phyloP scores from a whole-genome alignment of 2,888 invertebrate genomes.

The Metopia argyrocephala region DNA sequence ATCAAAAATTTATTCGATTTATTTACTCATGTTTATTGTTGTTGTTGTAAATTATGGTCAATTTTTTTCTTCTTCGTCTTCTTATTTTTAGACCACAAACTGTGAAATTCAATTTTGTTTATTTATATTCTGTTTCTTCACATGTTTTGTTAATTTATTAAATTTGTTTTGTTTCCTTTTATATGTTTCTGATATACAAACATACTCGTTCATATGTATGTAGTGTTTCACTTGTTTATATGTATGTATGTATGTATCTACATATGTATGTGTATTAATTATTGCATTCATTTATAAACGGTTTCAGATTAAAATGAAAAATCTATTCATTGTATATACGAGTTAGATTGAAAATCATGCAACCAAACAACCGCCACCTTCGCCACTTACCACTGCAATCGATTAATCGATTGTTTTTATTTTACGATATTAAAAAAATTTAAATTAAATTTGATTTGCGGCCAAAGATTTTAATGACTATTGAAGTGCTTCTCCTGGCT shows the following conservation, averaged over 20 bases:
- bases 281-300: conserved; percentile 7
- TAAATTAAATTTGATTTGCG: background rate
- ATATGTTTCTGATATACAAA: conserved; percentile 1
- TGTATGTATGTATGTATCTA: background rate
- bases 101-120: conserved; percentile 67
- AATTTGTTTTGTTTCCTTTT: conserved; percentile 48
- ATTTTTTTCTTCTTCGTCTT: conserved; percentile 1
- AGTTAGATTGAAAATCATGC: background rate
- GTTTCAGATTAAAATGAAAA: too few relatives aligned
- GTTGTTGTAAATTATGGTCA: conserved; percentile 43
- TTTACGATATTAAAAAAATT: background rate
- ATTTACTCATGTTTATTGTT: background rate
- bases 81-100: conserved; percentile 63
- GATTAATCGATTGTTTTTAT: background rate
- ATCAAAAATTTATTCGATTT: conserved; percentile 3
- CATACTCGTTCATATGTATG: conserved; percentile 14
- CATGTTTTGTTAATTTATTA: conserved; percentile 62
- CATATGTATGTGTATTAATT: conserved; percentile 52
- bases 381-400: background rate
- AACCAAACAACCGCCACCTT: background rate
- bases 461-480: too few relatives aligned
- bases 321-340: too few relatives aligned
- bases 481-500: conserved; percentile 75
- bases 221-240: too few relatives aligned
- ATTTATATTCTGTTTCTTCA: conserved; percentile 53